phyloP scores from a whole-genome alignment of 2,888 invertebrate species.

The Brassicogethes aeneus region DNA sequence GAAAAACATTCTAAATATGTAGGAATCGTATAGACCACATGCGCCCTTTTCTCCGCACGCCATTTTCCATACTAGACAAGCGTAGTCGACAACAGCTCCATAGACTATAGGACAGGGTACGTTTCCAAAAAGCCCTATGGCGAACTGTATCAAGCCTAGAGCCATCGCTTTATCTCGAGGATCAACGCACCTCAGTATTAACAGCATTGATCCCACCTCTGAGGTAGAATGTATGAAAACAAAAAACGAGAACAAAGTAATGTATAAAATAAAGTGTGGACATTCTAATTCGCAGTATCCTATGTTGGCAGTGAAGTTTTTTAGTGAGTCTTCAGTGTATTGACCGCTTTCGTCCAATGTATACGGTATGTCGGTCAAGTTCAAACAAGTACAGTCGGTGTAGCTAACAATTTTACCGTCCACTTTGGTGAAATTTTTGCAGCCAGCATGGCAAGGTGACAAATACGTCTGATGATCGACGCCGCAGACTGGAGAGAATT shows the following conservation, averaged over 20 bases:
- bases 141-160: conserved; percentile 86
- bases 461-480: conserved; percentile 74
- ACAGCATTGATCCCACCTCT: conserved; percentile 84
- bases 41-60: conserved; percentile 75
- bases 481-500: conserved; percentile 80
- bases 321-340: conserved; percentile 14
- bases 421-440: conserved; percentile 51
- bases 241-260: conserved; percentile 73
- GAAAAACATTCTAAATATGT: conserved; percentile 74
- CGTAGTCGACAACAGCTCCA: conserved; percentile 86
- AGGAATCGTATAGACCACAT: conserved; percentile 81
- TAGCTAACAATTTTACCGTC: conserved; percentile 51
- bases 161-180: conserved; percentile 93
- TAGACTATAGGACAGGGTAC: conserved; percentile 94
- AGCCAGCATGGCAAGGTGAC: conserved; percentile 86
- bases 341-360: conserved; percentile 14
- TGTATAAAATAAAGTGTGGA: conserved; percentile 70
- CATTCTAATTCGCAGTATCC: conserved; percentile 78
- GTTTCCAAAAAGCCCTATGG: conserved; percentile 87
- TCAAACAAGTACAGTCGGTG: conserved; percentile 46
- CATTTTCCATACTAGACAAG: conserved; percentile 79
- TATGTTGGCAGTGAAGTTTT: conserved; percentile 58
- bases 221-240: conserved; percentile 90
- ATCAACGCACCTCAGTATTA: conserved; percentile 85
- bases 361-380: conserved; percentile 10